phyloP scores from a whole-genome alignment of 2,113 vertebrate genomes.

The Pimephales promelas region DNA sequence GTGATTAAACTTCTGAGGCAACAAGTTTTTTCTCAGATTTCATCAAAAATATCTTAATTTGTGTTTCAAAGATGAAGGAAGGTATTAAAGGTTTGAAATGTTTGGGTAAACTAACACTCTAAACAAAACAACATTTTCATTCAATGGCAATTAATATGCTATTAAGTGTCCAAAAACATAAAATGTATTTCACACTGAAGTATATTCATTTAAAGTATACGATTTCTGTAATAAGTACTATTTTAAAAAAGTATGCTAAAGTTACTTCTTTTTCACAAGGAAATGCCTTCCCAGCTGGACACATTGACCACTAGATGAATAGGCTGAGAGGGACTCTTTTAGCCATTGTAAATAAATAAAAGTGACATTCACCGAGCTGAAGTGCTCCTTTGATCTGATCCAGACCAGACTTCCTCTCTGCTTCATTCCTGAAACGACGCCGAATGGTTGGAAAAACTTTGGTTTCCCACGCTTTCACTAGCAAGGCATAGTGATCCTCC shows the following conservation, averaged over 20 bases:
- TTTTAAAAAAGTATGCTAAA: not conserved
- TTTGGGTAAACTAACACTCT: too few relatives aligned
- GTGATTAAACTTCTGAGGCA: too few relatives aligned
- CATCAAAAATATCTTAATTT: too few relatives aligned
- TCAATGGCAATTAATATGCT: too few relatives aligned
- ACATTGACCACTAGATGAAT: not conserved
- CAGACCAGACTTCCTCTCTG: constrained; percentile 94
- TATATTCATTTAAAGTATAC: too few relatives aligned
- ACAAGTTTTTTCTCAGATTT: too few relatives aligned
- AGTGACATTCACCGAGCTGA: constrained; percentile 84
- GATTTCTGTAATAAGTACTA: not conserved
- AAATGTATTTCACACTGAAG: too few relatives aligned
- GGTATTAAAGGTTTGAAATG: too few relatives aligned
- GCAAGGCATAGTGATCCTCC: constrained; percentile 96
- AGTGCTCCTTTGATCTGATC: constrained; percentile 98
- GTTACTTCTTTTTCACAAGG: too few relatives aligned
- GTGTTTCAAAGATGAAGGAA: too few relatives aligned
- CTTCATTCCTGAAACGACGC: constrained; percentile 97
- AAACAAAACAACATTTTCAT: not conserved
- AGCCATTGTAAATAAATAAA: not conserved
- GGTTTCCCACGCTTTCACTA: constrained; percentile 98
- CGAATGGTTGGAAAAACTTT: constrained; percentile 98
- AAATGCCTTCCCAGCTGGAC: too few relatives aligned
- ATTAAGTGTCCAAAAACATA: too few relatives aligned
- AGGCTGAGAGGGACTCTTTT: not conserved